phyloP scores from a whole-genome alignment of 2,797 vertebrate species.

The Sebastes melanostomus region DNA sequence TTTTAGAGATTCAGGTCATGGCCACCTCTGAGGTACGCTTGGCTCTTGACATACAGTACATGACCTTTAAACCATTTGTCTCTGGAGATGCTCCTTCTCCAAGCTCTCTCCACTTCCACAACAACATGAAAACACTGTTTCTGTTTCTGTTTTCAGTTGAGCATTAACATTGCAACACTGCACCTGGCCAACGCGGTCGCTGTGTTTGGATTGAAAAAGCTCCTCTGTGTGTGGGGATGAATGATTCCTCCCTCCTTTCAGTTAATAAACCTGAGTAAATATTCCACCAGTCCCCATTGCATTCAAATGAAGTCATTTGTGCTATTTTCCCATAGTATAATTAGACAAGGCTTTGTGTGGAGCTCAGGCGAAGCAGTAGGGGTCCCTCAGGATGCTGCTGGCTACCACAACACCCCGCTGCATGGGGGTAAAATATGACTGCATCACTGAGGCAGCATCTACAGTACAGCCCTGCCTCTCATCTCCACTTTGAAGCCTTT shows the following conservation, averaged over 20 bases:
- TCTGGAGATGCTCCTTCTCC: conserved; percentile 28
- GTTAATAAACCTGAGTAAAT: conserved; percentile 34
- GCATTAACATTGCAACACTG: conserved; percentile 24
- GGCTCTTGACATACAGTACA: conserved; percentile 30
- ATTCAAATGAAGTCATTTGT: conserved; percentile 48
- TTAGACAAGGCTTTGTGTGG: conserved; percentile 33
- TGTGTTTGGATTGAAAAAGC: background rate
- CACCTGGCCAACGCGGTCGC: conserved; percentile 13
- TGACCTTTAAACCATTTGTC: conserved; percentile 65
- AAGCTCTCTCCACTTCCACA: conserved; percentile 18
- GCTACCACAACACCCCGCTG: conserved; percentile 22
- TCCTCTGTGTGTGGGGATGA: background rate
- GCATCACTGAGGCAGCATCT: conserved; percentile 31
- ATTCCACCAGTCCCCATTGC: conserved; percentile 1
- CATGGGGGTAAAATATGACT: conserved; percentile 38
- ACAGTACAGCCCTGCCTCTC: conserved; percentile 6
- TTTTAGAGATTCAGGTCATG: conserved; percentile 49
- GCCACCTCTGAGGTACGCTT: conserved; percentile 18
- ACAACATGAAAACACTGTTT: conserved; percentile 18
- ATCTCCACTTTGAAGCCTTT: conserved; percentile 10
- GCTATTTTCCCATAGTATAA: conserved; percentile 34
- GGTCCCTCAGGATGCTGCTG: conserved; percentile 44
- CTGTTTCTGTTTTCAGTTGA: conserved; percentile 18
- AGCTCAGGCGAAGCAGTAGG: conserved; percentile 14
- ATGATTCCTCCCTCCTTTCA: conserved; percentile 3